Base-by-base conservation (phyloP, 2,113 vertebrate genomes). In the Balaenoptera acutorostrata region DNA sequence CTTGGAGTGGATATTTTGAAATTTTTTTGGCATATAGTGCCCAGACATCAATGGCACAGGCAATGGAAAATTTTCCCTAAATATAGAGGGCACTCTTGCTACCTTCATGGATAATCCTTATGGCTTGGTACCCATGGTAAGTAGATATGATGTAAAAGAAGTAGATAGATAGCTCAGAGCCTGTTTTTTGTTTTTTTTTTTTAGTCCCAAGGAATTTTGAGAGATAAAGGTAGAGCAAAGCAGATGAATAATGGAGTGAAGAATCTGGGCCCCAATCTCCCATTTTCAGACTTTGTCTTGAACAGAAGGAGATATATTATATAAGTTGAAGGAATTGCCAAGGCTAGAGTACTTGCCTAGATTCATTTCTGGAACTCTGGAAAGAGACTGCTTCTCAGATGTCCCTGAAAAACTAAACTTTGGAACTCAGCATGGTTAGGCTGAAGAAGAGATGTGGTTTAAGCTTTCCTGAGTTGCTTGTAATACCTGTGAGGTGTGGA, bases 281-380 rank as follows among this genome's bases (percentile, higher is more conserved):
- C 21, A 52, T 52, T 90, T 86, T 75, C 36, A 90, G 75, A 77
- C 39, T 52, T 85, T 49, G 39, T 66, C n/a, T 96, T 93, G 36
- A 39, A 49, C 2, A 90, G 18, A 15, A 61, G 3, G 21, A 85
- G 4, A 3, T 23, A 41, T 36, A 11, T 52, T 64, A 13, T 39
- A 8, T 14, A 92, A 78, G 11, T 3, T 78, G 57, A 69, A 96
- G 11, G 3, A 52, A 72, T 61, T 64, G 5, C 11, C 2, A 49
- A n/a, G n/a, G 14, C 18, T 90, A 33, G 5, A 44, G 23, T 33
- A 41, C 29, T 77, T 88, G 21, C n/a, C 63, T 39, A 29, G 10
- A 59, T 75, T 63, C 21, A 39, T 63, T 27, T 46, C 31, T 75
- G 29, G 13, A 88, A 77, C 39, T 68, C 39, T 85, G n/a, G 13